Evolutionary conservation across 2,797 vertebrate genomes (phyloP), one percentile per base, ranked within the genome.

Genomic region (Mormyrus hasselquistii): DNA sequence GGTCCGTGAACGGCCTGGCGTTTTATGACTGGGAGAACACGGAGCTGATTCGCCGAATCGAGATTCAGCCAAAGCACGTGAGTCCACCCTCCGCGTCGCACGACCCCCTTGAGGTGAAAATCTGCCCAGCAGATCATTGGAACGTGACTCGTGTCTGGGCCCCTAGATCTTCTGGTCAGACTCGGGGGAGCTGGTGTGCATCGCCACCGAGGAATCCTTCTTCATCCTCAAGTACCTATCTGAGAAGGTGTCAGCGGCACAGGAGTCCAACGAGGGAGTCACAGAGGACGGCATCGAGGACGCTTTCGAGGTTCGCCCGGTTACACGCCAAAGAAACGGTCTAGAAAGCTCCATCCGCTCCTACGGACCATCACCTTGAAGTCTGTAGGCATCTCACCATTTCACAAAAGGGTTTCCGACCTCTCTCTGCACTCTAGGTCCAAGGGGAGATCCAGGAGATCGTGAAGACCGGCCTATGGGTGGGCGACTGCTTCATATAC

Each of bases 21-120:
- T 99, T 99, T 94, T 99, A 99, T 89, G 98, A 99, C 89, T 99
- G 98, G 98, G 98, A 99, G 82, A 99, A 98, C 92, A 99, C 99
- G 0, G 98, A 99, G 93, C 90, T 99, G 90, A 95, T 99, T 92
- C 97, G 99, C 86, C 98, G 99, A 92, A 99, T 99, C 90, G 99
- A 99, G 95, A 99, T 99, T 93, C 99, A 99, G 92, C 99, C 98
- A 89, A 99, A 99, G 94, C 97, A 99, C 0, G 99, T 99, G 91
- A 95, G 96, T 53, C 22, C 44, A 8, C 44, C 41, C 12, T 62
- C 10, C 0, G 41, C 59, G 22, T 29, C 25, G 14, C 25, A 4
- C 25, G 9, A 4, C 14, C 22, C 29, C 22, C 41, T 10, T 25
- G 0, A 12, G 44, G 19, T 52, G 49, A 86, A 55, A 34, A 1